Percentiles rank a stretch among this genome's conserved stretches.
Conservation (phyloP, 2,113 vertebrate genomes). For the human region DNA sequence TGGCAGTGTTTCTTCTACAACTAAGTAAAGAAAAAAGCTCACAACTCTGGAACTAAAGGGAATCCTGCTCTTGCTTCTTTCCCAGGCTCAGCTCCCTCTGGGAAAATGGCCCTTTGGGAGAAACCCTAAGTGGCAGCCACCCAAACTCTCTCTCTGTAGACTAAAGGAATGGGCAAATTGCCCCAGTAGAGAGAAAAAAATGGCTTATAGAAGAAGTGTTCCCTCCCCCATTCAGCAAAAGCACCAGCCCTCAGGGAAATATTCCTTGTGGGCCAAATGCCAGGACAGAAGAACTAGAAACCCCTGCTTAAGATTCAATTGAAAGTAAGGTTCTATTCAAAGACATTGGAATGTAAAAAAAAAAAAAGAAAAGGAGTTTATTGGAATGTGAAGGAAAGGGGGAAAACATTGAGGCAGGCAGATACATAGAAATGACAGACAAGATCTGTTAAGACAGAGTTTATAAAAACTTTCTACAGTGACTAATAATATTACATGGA, state of each 20-base stretch:
- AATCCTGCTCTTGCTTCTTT: conserved; percentile 58
- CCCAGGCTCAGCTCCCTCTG: conserved; percentile 71
- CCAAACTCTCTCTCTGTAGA: conserved; percentile 57
- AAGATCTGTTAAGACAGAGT: not conserved
- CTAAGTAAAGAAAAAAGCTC: not conserved
- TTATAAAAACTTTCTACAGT: not conserved
- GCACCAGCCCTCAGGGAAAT: conserved; percentile 21
- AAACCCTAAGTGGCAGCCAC: conserved; percentile 62
- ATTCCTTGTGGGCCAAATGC: conserved; percentile 24
- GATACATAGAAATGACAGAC: not conserved
- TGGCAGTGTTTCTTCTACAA: conserved; percentile 40
- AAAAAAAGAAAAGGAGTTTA: conserved; percentile 41
- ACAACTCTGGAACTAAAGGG: conserved; percentile 52
- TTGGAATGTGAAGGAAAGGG: conserved; percentile 10
- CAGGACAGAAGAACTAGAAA: conserved; percentile 53
- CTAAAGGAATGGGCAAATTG: conserved; percentile 61
- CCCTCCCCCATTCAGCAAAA: not conserved
- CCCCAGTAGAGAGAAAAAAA: conserved; percentile 44
- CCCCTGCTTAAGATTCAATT: conserved; percentile 55
- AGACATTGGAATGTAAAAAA: conserved; percentile 27
- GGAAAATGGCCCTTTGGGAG: conserved; percentile 65
- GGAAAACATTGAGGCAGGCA: not conserved
- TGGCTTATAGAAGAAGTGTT: conserved; percentile 18
- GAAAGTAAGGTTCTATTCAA: conserved; percentile 33
- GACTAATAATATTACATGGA: not conserved